Evolutionary conservation across 2,888 invertebrate species (phyloP).

Genomic region (Xylota segnis): DNA sequence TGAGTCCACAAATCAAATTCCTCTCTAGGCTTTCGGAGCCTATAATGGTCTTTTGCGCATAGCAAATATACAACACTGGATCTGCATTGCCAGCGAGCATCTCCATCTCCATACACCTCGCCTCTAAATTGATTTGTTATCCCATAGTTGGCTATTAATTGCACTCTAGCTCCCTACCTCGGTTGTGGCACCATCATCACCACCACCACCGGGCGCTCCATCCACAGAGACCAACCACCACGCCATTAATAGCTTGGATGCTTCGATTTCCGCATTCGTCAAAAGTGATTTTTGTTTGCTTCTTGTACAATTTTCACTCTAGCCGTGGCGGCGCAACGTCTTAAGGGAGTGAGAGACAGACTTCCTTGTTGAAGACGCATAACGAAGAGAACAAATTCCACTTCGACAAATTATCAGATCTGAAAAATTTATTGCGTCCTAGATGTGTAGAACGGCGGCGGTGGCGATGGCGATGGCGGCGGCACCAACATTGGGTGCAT

Average conservation of each 20-base stretch:
- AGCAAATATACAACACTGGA: not conserved
- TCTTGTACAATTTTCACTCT: constrained; percentile 45
- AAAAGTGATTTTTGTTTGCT: constrained; percentile 68
- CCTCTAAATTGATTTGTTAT: constrained; percentile 69
- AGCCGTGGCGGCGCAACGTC: constrained; percentile 5
- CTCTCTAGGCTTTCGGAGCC: constrained; percentile 15
- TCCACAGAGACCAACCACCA: constrained; percentile 30
- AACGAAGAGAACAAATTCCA: constrained; percentile 54
- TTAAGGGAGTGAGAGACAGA: constrained; percentile 46
- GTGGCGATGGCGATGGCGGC: not conserved
- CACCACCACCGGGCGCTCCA: constrained; percentile 2
- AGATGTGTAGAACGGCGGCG: not conserved
- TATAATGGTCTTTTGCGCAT: constrained; percentile 2
- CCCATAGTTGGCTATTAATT: constrained; percentile 72
- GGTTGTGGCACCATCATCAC: not conserved
- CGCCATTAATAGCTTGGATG: constrained; percentile 61
- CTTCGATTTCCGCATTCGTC: constrained; percentile 71
- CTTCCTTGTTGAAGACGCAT: constrained; percentile 54
- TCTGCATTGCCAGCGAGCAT: constrained; percentile 10
- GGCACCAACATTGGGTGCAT: no score
- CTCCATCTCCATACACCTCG: constrained; percentile 31
- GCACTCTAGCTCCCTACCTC: constrained; percentile 41
- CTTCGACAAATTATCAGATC: constrained; percentile 68
- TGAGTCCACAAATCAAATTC: constrained; percentile 46
- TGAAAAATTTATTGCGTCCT: constrained; percentile 52